A percentile compares a stretch with the other conserved stretches of the same genome.
Evolutionary conservation across 2,113 vertebrate species (phyloP).

Genomic region (Sminthopsis crassicaudata): DNA sequence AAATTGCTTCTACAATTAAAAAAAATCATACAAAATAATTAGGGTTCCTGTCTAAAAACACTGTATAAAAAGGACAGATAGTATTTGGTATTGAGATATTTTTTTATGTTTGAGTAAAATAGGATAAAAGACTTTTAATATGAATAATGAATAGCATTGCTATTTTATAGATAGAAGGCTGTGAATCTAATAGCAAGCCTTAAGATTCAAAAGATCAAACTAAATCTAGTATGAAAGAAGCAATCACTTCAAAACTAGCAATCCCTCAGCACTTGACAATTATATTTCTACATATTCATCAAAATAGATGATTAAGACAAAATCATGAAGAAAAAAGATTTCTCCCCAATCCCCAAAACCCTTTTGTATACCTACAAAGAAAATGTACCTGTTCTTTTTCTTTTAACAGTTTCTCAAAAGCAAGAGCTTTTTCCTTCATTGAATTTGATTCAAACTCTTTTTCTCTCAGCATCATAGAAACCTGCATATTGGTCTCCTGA

Average conservation of each 20-base stretch:
- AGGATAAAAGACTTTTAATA: background rate
- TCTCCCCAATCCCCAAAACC: background rate
- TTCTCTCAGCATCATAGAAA: slow-evolving; percentile 96
- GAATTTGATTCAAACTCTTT: slow-evolving; percentile 94
- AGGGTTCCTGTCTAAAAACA: background rate
- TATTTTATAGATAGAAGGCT: slow-evolving; percentile 40
- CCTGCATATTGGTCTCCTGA: slow-evolving; percentile 97
- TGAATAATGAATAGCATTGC: background rate
- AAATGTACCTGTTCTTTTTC: slow-evolving; percentile 93
- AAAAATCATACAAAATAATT: background rate
- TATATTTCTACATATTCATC: background rate
- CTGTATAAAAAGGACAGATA: background rate
- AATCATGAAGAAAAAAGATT: background rate
- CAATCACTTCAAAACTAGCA: background rate
- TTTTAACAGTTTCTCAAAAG: slow-evolving; percentile 94
- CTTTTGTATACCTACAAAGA: background rate
- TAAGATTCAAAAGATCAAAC: slow-evolving; percentile 25
- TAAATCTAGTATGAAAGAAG: background rate
- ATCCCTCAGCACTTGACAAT: background rate
- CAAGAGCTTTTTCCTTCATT: slow-evolving; percentile 92
- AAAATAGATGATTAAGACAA: background rate
- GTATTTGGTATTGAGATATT: slow-evolving; percentile 13
- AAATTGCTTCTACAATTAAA: background rate
- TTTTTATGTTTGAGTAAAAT: slow-evolving; percentile 20
- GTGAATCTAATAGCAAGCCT: background rate